Base-by-base conservation (phyloP, 2,113 vertebrate species). In the Spea multiplicata region DNA sequence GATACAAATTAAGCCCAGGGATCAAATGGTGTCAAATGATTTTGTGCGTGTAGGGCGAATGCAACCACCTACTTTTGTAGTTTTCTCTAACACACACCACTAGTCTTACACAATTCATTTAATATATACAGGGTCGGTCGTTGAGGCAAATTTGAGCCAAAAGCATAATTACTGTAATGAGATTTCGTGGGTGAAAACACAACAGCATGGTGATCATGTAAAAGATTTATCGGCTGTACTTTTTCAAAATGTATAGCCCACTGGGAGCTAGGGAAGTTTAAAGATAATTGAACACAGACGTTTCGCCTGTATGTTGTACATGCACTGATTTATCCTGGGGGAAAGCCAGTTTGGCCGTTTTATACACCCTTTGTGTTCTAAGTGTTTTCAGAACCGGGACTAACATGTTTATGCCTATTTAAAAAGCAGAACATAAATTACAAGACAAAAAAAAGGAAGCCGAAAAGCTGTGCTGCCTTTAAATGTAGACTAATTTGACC, bases 321-420 rank as follows among this genome's bases (percentile, higher is more conserved):
- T 50, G 73, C 73, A 80, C 77, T 67, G 78, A 80, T 68, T 80
- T 80, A 68, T 68, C 59, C 78, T 80, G 71, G 78, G 78, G 48
- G 8, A 13, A 61, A 68, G 71, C 78, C 78, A 80, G 65, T 17
- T 52, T 73, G 53, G 72, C 52, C 68, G 49, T 62, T 71, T 50
- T 74, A 80, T 49, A 74, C 78, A 80, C 78, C 78, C 78, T 80
- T 80, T 80, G 71, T 71, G 48, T 73, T 61, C 78, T 74, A 73
- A 73, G 59, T 59, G 49, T 13, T 65, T 72, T 45, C 49, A 7
- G 55, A 53, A 67, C 62, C 48, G 17, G n/a, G 17, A 52, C 47
- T 70, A 74, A 67, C 52, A 49, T 67, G 30, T 73, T 67, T 67
- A 69, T 52, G 66, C n/a, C 50, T 59, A 57, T 47, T 30, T 73